Conservation (phyloP, 2,888 invertebrate species). For the Steinernema scapterisci region DNA sequence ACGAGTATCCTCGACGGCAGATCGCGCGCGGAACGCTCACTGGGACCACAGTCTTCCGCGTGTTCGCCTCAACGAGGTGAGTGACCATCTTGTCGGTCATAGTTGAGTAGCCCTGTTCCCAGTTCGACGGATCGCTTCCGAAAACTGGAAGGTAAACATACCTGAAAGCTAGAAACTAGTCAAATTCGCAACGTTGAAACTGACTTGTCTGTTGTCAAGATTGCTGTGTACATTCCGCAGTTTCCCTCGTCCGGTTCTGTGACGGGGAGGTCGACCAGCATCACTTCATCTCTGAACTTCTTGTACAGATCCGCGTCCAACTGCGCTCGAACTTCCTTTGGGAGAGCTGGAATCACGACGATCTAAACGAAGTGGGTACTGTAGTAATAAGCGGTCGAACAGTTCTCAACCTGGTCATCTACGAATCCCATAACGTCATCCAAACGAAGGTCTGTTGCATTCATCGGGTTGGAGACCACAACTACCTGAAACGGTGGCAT, state of each 20-base stretch:
- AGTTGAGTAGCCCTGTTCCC: constrained; percentile 52
- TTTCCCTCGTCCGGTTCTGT: constrained; percentile 42
- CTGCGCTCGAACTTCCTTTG: constrained; percentile 36
- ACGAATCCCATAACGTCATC: constrained; percentile 50
- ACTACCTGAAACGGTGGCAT: constrained; percentile 35
- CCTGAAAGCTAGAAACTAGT: constrained; percentile 34
- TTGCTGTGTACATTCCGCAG: constrained; percentile 49
- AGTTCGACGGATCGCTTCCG: constrained; percentile 56
- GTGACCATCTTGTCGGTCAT: constrained; percentile 53
- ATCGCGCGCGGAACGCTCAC: constrained; percentile 49
- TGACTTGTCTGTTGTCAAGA: constrained; percentile 50
- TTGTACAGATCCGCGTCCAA: constrained; percentile 40
- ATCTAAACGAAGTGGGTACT: constrained; percentile 35
- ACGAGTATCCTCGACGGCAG: constrained; percentile 51
- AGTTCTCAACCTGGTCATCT: constrained; percentile 43
- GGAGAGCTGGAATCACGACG: constrained; percentile 38
- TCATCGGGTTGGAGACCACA: constrained; percentile 40
- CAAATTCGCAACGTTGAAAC: neutral
- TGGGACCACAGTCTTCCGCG: constrained; percentile 46
- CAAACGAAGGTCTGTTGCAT: constrained; percentile 39
- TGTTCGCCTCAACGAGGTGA: constrained; percentile 50
- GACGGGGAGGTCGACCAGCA: constrained; percentile 50
- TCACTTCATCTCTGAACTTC: constrained; percentile 43
- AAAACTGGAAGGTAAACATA: constrained; percentile 55
- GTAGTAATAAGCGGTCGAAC: neutral